A percentile compares a stretch with the other conserved stretches of the same genome.
phyloP scores from a whole-genome alignment of 1,140 invertebrate species.

The Bombus cullumanus region DNA sequence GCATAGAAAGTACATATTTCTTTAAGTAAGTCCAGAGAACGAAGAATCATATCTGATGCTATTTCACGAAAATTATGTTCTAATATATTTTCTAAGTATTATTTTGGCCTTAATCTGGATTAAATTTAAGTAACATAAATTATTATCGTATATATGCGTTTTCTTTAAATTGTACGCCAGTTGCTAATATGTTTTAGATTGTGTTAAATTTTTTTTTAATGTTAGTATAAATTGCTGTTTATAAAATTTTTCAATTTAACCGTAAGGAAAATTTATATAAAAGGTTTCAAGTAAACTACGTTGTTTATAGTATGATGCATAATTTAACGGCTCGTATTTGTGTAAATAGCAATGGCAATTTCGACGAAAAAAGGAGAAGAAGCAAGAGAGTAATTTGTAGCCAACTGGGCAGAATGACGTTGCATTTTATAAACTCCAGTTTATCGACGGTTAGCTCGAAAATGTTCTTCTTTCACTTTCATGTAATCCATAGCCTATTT shows the following conservation, averaged over 20 bases:
- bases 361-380: neutral
- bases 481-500: no score
- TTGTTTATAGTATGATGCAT: neutral
- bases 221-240: neutral
- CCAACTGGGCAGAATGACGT: neutral
- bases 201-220: neutral
- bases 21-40: neutral
- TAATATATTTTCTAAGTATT: neutral
- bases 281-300: neutral
- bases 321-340: neutral
- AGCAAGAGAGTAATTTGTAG: neutral
- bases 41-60: no score
- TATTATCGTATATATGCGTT: neutral
- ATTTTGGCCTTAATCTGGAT: neutral
- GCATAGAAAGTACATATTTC: conserved; percentile 17
- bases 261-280: neutral
- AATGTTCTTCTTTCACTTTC: neutral
- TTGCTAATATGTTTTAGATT: neutral
- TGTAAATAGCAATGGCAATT: conserved; percentile 7
- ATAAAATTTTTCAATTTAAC: neutral
- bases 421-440: conserved; percentile 5
- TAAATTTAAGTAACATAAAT: neutral
- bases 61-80: neutral
- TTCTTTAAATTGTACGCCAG: neutral
- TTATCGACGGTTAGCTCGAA: conserved; percentile 4